Evolutionary conservation across 2,113 vertebrate species (phyloP).

Genomic region (Ceyx cyanopectus): DNA sequence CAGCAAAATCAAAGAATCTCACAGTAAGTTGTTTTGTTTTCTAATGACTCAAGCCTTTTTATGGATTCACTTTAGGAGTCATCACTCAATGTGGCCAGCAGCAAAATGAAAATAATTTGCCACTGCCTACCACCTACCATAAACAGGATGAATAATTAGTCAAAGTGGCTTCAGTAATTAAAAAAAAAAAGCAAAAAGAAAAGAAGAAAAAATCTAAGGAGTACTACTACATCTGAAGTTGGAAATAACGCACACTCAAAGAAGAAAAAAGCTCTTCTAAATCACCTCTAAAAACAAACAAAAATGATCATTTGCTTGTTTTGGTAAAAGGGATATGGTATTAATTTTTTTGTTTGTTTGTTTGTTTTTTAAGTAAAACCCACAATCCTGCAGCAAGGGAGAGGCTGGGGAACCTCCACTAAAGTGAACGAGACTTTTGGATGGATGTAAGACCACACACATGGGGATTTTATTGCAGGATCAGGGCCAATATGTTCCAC

Average conservation of each 20-base stretch:
- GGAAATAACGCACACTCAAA: background rate
- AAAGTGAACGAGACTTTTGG: background rate
- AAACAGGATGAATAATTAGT: constrained; percentile 67
- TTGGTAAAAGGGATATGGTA: background rate
- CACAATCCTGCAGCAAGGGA: background rate
- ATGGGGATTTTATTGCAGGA: constrained; percentile 13
- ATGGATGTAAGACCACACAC: constrained; percentile 41
- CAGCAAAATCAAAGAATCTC: constrained; percentile 66
- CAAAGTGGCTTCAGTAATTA: constrained; percentile 44
- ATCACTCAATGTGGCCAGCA: constrained; percentile 37
- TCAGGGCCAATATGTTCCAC: background rate
- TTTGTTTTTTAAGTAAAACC: background rate
- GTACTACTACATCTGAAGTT: background rate
- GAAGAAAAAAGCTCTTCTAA: background rate
- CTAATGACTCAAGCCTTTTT: constrained; percentile 64
- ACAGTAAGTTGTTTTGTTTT: constrained; percentile 33
- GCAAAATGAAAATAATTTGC: constrained; percentile 67
- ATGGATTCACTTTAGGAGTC: constrained; percentile 46
- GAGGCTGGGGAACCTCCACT: background rate
- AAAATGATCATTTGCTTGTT: background rate
- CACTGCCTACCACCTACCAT: constrained; percentile 47
- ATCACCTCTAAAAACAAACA: constrained; percentile 11
- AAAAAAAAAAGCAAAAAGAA: background rate
- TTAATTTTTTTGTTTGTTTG: background rate
- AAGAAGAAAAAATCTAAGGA: background rate